Conservation (phyloP, 2,888 invertebrate species). For the Stenodema calcarata region DNA sequence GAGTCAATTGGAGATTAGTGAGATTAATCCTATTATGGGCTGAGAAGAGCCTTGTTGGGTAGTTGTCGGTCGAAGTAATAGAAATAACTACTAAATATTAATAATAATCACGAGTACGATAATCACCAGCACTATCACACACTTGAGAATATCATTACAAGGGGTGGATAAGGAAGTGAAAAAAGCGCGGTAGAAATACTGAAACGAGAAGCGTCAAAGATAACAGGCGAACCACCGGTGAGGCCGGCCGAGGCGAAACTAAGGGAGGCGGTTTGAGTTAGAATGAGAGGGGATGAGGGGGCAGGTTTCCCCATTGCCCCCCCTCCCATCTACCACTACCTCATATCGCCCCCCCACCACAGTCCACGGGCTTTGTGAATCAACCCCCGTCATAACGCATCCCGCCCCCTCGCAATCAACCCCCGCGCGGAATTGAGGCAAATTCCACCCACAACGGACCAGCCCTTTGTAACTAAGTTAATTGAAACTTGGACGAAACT, state of each 20-base stretch:
- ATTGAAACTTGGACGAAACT: neutral
- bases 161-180: neutral
- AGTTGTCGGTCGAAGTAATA: neutral
- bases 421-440: neutral
- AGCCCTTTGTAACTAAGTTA: neutral
- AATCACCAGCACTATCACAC: neutral
- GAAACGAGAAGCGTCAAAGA: neutral
- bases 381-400: neutral
- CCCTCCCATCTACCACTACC: neutral
- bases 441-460: neutral
- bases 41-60: neutral
- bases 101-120: neutral
- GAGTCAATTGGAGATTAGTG: too few species aligned
- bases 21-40: neutral
- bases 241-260: constrained; percentile 46
- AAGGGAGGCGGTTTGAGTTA: constrained; percentile 3
- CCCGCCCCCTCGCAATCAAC: neutral
- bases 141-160: neutral
- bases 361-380: neutral
- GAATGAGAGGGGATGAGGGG: neutral
- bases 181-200: neutral
- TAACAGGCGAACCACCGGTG: constrained; percentile 13
- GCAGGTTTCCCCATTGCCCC: neutral
- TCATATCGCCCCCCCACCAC: neutral
- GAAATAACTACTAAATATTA: neutral